phyloP scores from a whole-genome alignment of 2,113 vertebrate species.

The Ariopsis seemanni region DNA sequence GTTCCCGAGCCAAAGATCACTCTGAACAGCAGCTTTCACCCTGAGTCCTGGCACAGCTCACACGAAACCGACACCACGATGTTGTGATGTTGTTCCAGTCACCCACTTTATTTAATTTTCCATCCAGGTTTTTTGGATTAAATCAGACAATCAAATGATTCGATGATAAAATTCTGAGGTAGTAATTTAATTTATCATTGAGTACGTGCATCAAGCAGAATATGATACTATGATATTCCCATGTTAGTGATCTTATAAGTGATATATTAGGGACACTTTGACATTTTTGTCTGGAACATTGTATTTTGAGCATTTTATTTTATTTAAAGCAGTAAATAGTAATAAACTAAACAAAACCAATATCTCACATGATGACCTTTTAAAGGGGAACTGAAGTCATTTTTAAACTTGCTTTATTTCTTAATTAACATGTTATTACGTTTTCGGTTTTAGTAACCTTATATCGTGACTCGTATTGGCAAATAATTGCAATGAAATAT shows the following conservation, averaged over 20 bases:
- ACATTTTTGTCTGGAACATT: not conserved
- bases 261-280: not conserved
- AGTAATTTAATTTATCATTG: not conserved
- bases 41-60: constrained; percentile 10
- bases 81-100: not conserved
- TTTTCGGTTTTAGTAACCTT: too few relatives aligned
- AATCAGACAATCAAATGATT: not conserved
- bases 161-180: not conserved
- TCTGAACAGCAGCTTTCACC: not conserved
- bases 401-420: too few relatives aligned
- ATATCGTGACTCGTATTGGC: too few relatives aligned
- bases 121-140: not conserved
- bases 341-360: not conserved
- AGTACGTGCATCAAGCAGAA: not conserved
- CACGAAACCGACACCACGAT: not conserved
- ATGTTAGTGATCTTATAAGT: not conserved
- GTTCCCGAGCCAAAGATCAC: not conserved
- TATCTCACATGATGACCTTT: not conserved
- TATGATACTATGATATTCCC: not conserved
- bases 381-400: too few relatives aligned
- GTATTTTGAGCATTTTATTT: too few relatives aligned
- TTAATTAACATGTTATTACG: too few relatives aligned
- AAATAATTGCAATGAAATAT: too few relatives aligned
- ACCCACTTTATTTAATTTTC: not conserved
- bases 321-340: not conserved